Percentiles rank a stretch among this genome's conserved stretches.
phyloP scores from a whole-genome alignment of 2,888 invertebrate genomes.

The Thyatira batis region DNA sequence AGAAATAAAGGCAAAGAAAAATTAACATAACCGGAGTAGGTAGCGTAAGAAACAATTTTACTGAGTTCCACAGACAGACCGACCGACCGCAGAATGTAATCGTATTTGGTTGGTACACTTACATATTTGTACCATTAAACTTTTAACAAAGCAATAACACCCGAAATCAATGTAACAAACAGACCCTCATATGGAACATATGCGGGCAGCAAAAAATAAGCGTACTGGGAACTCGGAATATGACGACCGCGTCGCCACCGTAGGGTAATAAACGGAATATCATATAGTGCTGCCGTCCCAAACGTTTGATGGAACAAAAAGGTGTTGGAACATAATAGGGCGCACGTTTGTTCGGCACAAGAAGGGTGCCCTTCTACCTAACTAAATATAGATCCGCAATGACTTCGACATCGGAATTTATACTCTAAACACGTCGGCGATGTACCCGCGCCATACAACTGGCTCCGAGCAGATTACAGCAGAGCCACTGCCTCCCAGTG shows the following conservation, averaged over 20 bases:
- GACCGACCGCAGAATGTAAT: slow-evolving; percentile 2
- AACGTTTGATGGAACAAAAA: slow-evolving; percentile 40
- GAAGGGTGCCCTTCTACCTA: slow-evolving; percentile 52
- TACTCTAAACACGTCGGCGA: slow-evolving; percentile 57
- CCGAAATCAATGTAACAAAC: slow-evolving; percentile 48
- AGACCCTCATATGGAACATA: slow-evolving; percentile 56
- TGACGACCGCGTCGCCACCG: slow-evolving; percentile 32
- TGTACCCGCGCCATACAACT: slow-evolving; percentile 31
- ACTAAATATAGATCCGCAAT: slow-evolving; percentile 70
- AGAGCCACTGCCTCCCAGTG: slow-evolving; percentile 13
- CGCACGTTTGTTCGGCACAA: slow-evolving; percentile 35
- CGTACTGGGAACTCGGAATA: slow-evolving; percentile 37
- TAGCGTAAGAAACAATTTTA: slow-evolving; percentile 2
- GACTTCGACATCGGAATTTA: slow-evolving; percentile 51
- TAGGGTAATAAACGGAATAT: slow-evolving; percentile 62
- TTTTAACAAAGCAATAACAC: slow-evolving; percentile 46
- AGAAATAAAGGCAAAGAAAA: not conserved
- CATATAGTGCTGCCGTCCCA: slow-evolving; percentile 51
- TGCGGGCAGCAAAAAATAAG: slow-evolving; percentile 67
- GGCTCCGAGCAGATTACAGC: slow-evolving; percentile 36
- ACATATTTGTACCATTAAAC: slow-evolving; percentile 29
- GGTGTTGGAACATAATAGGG: slow-evolving; percentile 44
- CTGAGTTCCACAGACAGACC: not conserved
- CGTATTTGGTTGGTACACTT: slow-evolving; percentile 6
- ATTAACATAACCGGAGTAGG: slow-evolving; percentile 4